Base-by-base conservation (phyloP, 1,140 invertebrate species). In the Monomorium pharaonis region DNA sequence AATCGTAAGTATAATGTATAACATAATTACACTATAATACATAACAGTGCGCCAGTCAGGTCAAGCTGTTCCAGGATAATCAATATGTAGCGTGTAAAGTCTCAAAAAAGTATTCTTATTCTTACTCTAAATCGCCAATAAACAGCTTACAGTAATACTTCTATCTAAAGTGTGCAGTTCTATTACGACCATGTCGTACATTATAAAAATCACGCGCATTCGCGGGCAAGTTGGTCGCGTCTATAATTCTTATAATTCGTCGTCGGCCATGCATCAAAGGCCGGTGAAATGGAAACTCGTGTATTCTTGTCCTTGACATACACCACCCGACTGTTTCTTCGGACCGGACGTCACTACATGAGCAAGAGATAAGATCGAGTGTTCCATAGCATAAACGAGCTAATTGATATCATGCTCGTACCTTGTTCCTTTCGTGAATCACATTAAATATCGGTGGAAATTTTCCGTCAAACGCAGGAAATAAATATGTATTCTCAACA, bases 61-160 rank as follows among this genome's bases (percentile, higher is more conserved):
- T 7, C 24, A 56, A 24, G 42, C 27, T 69, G n/a, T 72, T 14
- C 47, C 47, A 12, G 33, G 49, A 69, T 62, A 84, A 80, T 81
- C 44, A 58, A 81, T 83, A 56, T 16, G 6, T 56, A 72, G 65
- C 69, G 85, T 86, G 76, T 86, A 86, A 86, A 86, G 78, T 70
- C 83, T 86, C 65, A 69, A 86, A 86, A 86, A 86, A 67, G 58
- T 72, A 81, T 37, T 77, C 70, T 85, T 85, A 80, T 77, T 14
- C 70, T 85, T 85, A 78, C 24, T 49, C 67, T 83, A 83, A 83
- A 24, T 80, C 16, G 16, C 69, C 44, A 49, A 49, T 44, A 67
- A 70, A 83, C 30, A 47, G 67, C 51, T 62, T 42, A n/a, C 44
- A 47, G 16, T 67, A 69, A 49, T 63, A 83, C 14, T 54, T 81